Evolutionary conservation across 1,140 invertebrate genomes (phyloP).

Genomic region (Stegodyphus dumicola): DNA sequence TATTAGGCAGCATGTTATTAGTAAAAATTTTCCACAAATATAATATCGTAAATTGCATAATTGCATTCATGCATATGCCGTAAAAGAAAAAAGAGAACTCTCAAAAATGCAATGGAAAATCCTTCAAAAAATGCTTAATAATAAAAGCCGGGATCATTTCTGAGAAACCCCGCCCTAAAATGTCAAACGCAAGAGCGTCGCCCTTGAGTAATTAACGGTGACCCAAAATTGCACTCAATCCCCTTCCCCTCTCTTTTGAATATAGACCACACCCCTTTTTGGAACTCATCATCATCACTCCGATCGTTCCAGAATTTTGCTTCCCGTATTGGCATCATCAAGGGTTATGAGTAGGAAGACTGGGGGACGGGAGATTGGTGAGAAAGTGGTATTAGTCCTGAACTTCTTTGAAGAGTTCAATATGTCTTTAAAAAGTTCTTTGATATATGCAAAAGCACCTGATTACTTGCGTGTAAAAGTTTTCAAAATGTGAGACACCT

Average conservation of each 20-base stretch:
- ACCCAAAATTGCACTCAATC: constrained; percentile 38
- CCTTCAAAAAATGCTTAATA: constrained; percentile 39
- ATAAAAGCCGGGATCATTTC: constrained; percentile 44
- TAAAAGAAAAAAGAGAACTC: constrained; percentile 7
- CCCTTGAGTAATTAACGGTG: constrained; percentile 50
- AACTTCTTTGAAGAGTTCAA: too few species aligned
- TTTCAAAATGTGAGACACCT: too few species aligned
- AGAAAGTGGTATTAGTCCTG: too few species aligned
- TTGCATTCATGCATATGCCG: constrained; percentile 4
- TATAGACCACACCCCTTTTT: constrained; percentile 53
- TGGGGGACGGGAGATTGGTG: too few species aligned
- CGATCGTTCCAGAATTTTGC: constrained; percentile 46
- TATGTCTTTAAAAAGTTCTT: too few species aligned
- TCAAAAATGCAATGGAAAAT: constrained; percentile 20
- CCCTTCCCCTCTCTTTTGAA: constrained; percentile 33
- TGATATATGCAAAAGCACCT: too few species aligned
- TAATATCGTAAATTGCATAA: constrained; percentile 43
- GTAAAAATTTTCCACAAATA: background rate
- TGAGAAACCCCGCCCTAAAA: constrained; percentile 43
- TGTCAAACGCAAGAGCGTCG: constrained; percentile 51
- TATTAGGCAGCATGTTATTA: too few species aligned
- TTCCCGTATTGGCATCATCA: constrained; percentile 55
- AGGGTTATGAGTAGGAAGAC: constrained; percentile 6
- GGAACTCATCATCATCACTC: constrained; percentile 49
- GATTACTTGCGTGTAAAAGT: too few species aligned